Evolutionary conservation across 2,888 invertebrate genomes (phyloP), one percentile per base, ranked within the genome.

Genomic region (Lymantria dispar): DNA sequence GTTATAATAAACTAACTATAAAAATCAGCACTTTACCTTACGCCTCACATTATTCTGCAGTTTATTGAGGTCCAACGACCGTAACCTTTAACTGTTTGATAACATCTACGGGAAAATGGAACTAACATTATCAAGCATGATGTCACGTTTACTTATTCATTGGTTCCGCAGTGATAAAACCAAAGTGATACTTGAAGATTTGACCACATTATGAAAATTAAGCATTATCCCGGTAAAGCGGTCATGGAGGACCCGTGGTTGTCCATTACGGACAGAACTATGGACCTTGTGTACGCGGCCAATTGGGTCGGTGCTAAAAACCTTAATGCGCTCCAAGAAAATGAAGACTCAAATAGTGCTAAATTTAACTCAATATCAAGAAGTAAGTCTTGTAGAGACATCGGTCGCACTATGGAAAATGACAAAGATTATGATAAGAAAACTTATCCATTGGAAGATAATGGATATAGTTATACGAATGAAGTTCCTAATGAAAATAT

Each of bases 211-310:
- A 96, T 97, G 96, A 96, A 96, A 92, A 95, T 96, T 62, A 95
- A 96, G 80, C 95, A 95, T 72, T 96, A 96, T 83, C 96, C 96
- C 41, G 96, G 96, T 62, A 95, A 95, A 86, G 96, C 95, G 61
- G 96, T 96, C 74, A 92, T 95, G 92, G 96, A 96, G 80, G 95
- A 94, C 82, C 92, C 93, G 62, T 94, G 94, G 78, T 94, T 94
- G 73, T 93, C 94, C 61, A 93, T 94, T 41, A 92, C 93, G 65
- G 94, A 94, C 64, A 92, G 93, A 70, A 94, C 94, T 57, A 95
- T 95, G 95, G 95, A 95, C 68, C 92, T 95, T 45, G 93, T 96
- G 43, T 97, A 97, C 80, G 96, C 96, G 70, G 96, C 96, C 33
- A 97, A 96, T 77, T 97, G 97, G 97, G 92, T 95, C 57, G 95